Evolutionary conservation across 2,888 invertebrate species (phyloP).

Genomic region (Calameuta idolon): DNA sequence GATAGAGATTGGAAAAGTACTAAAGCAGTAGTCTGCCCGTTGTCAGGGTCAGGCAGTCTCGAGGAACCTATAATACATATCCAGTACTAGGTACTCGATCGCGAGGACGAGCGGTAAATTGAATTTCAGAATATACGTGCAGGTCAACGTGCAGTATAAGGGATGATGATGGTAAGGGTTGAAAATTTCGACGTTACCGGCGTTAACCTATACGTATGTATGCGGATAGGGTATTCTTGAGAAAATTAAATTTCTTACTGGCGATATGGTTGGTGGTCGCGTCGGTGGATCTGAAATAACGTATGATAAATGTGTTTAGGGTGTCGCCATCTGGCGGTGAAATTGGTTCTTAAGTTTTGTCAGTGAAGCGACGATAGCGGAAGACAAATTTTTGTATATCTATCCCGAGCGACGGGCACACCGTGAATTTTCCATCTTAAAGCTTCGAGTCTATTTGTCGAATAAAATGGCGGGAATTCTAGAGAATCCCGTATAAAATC

Average conservation of each 20-base stretch:
- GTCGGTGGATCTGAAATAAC: not conserved
- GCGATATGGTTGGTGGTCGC: not conserved
- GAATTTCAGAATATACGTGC: slow-evolving; percentile 28
- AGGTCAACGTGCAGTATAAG: not conserved
- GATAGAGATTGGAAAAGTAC: slow-evolving; percentile 36
- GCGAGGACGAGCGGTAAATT: slow-evolving; percentile 36
- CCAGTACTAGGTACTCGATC: slow-evolving; percentile 22
- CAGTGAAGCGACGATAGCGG: not conserved
- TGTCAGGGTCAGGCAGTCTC: slow-evolving; percentile 41
- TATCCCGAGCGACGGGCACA: not conserved
- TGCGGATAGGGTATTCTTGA: not conserved
- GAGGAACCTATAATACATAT: slow-evolving; percentile 20
- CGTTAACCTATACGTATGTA: not conserved
- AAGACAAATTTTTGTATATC: not conserved
- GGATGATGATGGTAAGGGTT: not conserved
- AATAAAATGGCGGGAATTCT: slow-evolving; percentile 35
- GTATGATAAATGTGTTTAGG: not conserved
- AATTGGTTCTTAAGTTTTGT: not conserved
- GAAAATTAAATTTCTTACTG: not conserved
- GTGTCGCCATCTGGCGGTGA: not conserved
- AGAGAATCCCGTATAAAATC: slow-evolving; percentile 38
- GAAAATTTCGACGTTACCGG: not conserved
- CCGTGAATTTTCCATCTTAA: not conserved
- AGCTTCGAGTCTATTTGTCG: slow-evolving; percentile 38
- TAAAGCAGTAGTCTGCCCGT: slow-evolving; percentile 35